Percentiles rank a stretch among this genome's conserved stretches.
phyloP scores from a whole-genome alignment of 2,797 vertebrate species.

The Taenioides sp. region DNA sequence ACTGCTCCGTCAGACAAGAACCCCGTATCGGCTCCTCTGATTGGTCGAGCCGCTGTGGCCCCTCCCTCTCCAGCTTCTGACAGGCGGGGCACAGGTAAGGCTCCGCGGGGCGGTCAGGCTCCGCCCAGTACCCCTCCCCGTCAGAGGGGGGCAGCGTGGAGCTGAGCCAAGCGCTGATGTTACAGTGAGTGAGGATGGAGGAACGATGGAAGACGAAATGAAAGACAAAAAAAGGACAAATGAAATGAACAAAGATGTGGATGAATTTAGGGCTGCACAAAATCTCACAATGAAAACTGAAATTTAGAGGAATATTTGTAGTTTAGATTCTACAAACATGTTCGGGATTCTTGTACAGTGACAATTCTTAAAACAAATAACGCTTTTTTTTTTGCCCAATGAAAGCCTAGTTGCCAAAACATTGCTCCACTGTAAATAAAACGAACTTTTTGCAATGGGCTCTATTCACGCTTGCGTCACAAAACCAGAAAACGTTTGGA shows the following conservation, averaged over 20 bases:
- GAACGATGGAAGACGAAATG: neutral
- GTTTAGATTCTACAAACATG: too few species aligned
- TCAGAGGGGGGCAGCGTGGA: constrained; percentile 45
- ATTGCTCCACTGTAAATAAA: too few species aligned
- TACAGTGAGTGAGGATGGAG: neutral
- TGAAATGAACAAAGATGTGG: constrained; percentile 25
- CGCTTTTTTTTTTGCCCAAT: too few species aligned
- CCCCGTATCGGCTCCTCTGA: constrained; percentile 14
- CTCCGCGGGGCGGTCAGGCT: constrained; percentile 45
- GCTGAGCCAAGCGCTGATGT: constrained; percentile 11
- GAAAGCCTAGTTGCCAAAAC: too few species aligned
- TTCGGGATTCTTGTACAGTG: too few species aligned
- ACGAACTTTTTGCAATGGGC: too few species aligned
- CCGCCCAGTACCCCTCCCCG: constrained; percentile 64
- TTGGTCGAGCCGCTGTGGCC: constrained; percentile 5
- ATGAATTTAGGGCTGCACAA: neutral
- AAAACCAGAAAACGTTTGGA: too few species aligned
- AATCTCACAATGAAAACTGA: too few species aligned
- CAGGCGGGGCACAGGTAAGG: constrained; percentile 75
- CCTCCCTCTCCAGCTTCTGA: constrained; percentile 58
- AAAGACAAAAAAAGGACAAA: constrained; percentile 38
- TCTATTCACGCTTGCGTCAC: too few species aligned
- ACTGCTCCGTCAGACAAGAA: constrained; percentile 21
- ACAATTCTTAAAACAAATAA: too few species aligned
- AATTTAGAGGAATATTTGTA: too few species aligned